Evolutionary conservation across 2,888 invertebrate species (phyloP).

Genomic region (Drosophila demipolita): DNA sequence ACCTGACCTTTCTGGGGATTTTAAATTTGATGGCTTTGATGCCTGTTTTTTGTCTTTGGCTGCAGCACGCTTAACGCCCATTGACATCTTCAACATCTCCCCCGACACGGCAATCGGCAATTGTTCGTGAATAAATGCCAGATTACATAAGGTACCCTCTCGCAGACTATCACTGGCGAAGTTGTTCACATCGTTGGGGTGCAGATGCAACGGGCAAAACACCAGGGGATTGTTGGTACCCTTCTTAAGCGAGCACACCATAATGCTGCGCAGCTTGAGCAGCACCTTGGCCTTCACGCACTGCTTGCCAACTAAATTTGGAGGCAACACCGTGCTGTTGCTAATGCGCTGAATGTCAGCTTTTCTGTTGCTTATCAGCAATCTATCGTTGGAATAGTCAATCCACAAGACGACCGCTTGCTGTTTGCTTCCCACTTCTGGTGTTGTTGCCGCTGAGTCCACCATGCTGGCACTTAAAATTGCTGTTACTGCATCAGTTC

Average conservation of each 20-base stretch:
- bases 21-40: slow-evolving; percentile 1
- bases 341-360: slow-evolving; percentile 75
- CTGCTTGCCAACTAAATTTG: slow-evolving; percentile 75
- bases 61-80: slow-evolving; percentile 54
- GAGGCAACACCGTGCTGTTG: slow-evolving; percentile 59
- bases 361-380: slow-evolving; percentile 76
- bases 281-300: slow-evolving; percentile 86
- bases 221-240: slow-evolving; percentile 86
- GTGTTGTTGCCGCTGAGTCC: slow-evolving; percentile 63
- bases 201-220: slow-evolving; percentile 86
- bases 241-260: slow-evolving; percentile 86
- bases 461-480: slow-evolving; percentile 84
- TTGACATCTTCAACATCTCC: slow-evolving; percentile 79
- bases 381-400: slow-evolving; percentile 85
- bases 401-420: slow-evolving; percentile 86
- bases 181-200: slow-evolving; percentile 86
- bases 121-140: slow-evolving; percentile 79
- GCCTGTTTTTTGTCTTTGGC: slow-evolving; percentile 69
- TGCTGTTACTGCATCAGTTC: slow-evolving; percentile 82
- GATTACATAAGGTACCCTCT: slow-evolving; percentile 81
- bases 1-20: neutral
- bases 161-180: slow-evolving; percentile 64
- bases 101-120: slow-evolving; percentile 83
- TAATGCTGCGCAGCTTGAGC: slow-evolving; percentile 86
- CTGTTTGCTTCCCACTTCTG: slow-evolving; percentile 84